Percentiles rank a stretch among this genome's conserved stretches.
phyloP scores from a whole-genome alignment of 2,113 vertebrate species.

The Oostethus manadensis region DNA sequence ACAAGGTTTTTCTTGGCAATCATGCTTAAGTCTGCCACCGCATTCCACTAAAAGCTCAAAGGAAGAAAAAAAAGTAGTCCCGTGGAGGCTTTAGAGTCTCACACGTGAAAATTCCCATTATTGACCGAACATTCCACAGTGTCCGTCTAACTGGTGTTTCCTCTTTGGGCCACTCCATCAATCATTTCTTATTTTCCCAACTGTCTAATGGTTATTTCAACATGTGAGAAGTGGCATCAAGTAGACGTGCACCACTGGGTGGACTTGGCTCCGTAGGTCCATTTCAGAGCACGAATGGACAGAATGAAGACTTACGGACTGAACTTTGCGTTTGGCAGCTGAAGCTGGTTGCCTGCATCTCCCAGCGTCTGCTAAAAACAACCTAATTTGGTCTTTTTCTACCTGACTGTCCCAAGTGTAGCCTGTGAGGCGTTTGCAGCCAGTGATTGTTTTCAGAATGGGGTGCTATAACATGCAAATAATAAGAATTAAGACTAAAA shows the following conservation, averaged over 20 bases:
- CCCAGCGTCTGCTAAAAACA: neutral
- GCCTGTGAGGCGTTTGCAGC: too few relatives aligned
- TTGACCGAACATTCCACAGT: slow-evolving; percentile 51
- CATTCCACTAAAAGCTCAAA: slow-evolving; percentile 39
- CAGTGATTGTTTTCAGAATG: too few relatives aligned
- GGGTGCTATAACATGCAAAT: slow-evolving; percentile 16
- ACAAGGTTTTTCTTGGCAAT: slow-evolving; percentile 53
- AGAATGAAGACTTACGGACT: neutral
- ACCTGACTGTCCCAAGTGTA: too few relatives aligned
- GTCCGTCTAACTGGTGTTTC: slow-evolving; percentile 52
- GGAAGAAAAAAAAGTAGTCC: slow-evolving; percentile 9
- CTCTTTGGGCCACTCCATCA: slow-evolving; percentile 42
- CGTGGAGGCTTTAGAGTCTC: slow-evolving; percentile 29
- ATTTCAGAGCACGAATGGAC: neutral
- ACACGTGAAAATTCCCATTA: slow-evolving; percentile 53
- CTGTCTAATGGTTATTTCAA: slow-evolving; percentile 34
- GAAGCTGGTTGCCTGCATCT: neutral
- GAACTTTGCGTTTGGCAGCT: neutral
- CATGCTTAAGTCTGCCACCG: slow-evolving; percentile 23
- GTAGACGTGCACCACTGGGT: neutral
- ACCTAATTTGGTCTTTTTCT: too few relatives aligned
- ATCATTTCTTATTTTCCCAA: slow-evolving; percentile 42
- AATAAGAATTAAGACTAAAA: slow-evolving; percentile 49
- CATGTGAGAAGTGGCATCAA: slow-evolving; percentile 12
- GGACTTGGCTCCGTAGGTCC: neutral